Conservation (phyloP, 2,888 invertebrate genomes). For the Cloeon dipterum region DNA sequence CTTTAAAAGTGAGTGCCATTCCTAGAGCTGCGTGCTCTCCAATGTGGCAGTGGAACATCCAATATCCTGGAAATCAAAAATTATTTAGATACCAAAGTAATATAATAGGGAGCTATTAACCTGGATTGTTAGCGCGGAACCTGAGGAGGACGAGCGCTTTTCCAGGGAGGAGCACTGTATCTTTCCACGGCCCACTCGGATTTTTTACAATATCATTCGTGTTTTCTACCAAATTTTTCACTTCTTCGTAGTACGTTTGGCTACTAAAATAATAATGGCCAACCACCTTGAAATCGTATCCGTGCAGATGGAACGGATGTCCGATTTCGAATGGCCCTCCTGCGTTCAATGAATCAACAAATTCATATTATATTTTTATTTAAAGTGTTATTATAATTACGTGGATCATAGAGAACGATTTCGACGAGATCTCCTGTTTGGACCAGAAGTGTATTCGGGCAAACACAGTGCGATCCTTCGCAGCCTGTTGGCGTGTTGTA, state of each 20-base stretch:
- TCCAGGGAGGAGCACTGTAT: slow-evolving; percentile 22
- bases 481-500: too few species aligned
- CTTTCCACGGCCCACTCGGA: slow-evolving; percentile 19
- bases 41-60: slow-evolving; percentile 24
- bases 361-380: too few species aligned
- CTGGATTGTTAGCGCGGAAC: slow-evolving; percentile 22
- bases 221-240: slow-evolving; percentile 11
- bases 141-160: slow-evolving; percentile 22
- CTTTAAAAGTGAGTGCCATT: slow-evolving; percentile 20
- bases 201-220: slow-evolving; percentile 16
- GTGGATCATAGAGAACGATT: too few species aligned
- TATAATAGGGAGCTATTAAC: slow-evolving; percentile 11
- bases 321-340: slow-evolving; percentile 8
- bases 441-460: too few species aligned
- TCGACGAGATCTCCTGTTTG: too few species aligned
- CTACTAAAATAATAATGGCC: slow-evolving; percentile 14
- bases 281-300: slow-evolving; percentile 17
- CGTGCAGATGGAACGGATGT: slow-evolving; percentile 22
- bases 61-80: slow-evolving; percentile 17
- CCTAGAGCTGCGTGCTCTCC: slow-evolving; percentile 21
- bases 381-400: too few species aligned
- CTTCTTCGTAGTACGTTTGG: slow-evolving; percentile 13
- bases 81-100: not conserved
- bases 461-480: too few species aligned
- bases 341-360: too few species aligned